Evolutionary conservation across 1,140 invertebrate genomes (phyloP).

Genomic region (Aphaenogaster ashmeadi): DNA sequence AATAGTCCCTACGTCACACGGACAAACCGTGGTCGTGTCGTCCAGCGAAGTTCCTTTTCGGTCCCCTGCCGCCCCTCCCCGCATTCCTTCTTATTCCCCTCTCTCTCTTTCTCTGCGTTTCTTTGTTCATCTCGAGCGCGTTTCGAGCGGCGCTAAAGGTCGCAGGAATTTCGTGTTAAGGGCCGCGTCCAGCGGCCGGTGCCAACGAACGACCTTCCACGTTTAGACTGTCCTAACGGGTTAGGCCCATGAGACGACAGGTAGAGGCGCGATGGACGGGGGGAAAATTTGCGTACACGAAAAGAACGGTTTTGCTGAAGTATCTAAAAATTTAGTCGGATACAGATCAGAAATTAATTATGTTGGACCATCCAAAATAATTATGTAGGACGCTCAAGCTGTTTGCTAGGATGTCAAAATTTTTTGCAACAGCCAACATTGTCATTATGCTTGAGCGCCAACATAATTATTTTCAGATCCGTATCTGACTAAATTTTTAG

Average conservation of each 20-base stretch:
- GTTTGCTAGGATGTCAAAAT: no score
- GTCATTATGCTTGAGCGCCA: no score
- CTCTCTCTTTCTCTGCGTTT: not conserved
- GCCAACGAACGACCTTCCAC: slow-evolving; percentile 49
- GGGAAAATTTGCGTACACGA: not conserved
- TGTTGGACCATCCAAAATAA: no score
- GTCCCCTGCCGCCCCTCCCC: no score
- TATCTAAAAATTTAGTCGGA: no score
- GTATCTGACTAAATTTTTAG: no score
- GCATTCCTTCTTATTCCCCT: not conserved
- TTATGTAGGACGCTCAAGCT: no score
- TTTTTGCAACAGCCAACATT: no score
- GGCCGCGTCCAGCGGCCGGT: not conserved
- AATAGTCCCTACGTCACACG: slow-evolving; percentile 35
- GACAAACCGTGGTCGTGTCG: not conserved
- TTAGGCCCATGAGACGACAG: not conserved
- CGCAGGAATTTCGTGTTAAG: slow-evolving; percentile 30
- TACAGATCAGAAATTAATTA: no score
- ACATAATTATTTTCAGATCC: no score
- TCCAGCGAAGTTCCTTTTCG: not conserved
- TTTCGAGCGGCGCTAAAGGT: slow-evolving; percentile 2
- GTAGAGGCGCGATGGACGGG: not conserved
- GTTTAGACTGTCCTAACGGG: slow-evolving; percentile 32
- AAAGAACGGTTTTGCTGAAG: no score
- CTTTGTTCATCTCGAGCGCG: slow-evolving; percentile 5